Evolutionary conservation across 2,113 vertebrate genomes (phyloP).

Genomic region (Typhlomys cinereus): DNA sequence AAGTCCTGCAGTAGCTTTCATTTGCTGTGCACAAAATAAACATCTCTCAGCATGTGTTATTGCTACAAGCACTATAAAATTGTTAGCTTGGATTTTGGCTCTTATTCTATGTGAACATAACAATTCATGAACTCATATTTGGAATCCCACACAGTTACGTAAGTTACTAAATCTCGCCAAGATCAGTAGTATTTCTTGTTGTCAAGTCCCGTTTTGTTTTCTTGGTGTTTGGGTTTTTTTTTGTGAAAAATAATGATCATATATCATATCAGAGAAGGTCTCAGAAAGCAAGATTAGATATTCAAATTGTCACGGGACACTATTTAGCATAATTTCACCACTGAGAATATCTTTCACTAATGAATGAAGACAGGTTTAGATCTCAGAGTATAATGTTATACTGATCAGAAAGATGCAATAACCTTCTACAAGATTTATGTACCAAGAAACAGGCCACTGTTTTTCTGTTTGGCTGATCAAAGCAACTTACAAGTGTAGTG

Average conservation of each 20-base stretch:
- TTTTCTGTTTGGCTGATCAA: neutral
- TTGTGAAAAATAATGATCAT: slow-evolving; percentile 38
- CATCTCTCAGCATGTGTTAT: neutral
- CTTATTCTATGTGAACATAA: neutral
- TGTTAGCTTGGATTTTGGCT: slow-evolving; percentile 38
- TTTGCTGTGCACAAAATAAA: slow-evolving; percentile 40
- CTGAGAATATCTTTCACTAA: slow-evolving; percentile 32
- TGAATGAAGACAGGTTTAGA: slow-evolving; percentile 49
- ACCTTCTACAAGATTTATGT: neutral
- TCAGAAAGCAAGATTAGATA: slow-evolving; percentile 47
- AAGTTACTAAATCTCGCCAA: slow-evolving; percentile 53
- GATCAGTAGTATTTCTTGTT: slow-evolving; percentile 51
- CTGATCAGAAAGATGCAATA: neutral
- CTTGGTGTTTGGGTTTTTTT: neutral
- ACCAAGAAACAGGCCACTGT: neutral
- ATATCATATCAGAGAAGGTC: slow-evolving; percentile 30
- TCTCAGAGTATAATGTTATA: neutral
- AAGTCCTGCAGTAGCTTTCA: neutral
- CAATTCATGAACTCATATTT: slow-evolving; percentile 63
- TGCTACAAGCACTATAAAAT: slow-evolving; percentile 26
- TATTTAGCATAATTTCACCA: slow-evolving; percentile 38
- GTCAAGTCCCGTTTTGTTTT: neutral
- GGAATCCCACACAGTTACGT: slow-evolving; percentile 51
- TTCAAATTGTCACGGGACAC: slow-evolving; percentile 22
- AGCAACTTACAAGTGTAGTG: neutral